phyloP scores from a whole-genome alignment of 35 echinoderm and acorn worm species.

The Holothuria glaberrima region DNA sequence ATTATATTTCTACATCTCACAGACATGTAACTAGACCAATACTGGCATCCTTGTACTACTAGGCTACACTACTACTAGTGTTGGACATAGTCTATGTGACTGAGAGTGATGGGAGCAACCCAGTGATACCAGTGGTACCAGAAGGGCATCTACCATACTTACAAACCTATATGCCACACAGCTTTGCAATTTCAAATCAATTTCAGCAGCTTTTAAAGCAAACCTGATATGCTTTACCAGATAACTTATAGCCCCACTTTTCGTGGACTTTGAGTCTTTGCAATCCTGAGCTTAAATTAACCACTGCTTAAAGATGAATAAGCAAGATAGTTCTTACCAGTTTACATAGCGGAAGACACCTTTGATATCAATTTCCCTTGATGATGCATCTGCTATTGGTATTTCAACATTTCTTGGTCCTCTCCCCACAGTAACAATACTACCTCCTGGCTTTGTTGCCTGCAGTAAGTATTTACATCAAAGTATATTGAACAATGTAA shows the following conservation, averaged over 20 bases:
- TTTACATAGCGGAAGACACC: constrained; percentile 75
- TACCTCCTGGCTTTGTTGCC: constrained; percentile 64
- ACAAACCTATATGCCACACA: not conserved
- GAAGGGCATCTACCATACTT: too few relatives aligned
- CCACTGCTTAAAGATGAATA: too few relatives aligned
- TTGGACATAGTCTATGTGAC: too few relatives aligned
- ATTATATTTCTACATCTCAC: too few relatives aligned
- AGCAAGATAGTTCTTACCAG: constrained; percentile 33
- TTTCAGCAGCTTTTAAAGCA: not conserved
- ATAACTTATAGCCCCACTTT: too few relatives aligned
- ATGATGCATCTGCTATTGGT: constrained; percentile 55
- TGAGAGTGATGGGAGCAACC: too few relatives aligned
- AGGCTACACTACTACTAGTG: too few relatives aligned
- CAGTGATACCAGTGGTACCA: too few relatives aligned
- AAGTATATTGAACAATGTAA: too few relatives aligned
- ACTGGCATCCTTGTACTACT: too few relatives aligned
- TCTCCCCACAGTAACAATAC: constrained; percentile 57
- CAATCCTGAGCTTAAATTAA: not conserved
- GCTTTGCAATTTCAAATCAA: not conserved
- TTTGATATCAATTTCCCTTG: constrained; percentile 67
- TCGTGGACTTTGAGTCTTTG: too few relatives aligned
- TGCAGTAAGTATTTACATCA: not conserved
- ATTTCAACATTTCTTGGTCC: constrained; percentile 46
- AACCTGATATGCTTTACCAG: not conserved
- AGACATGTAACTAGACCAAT: too few relatives aligned